Base-by-base conservation (phyloP, 1,140 invertebrate species). In the Neodiprion fabricii region DNA sequence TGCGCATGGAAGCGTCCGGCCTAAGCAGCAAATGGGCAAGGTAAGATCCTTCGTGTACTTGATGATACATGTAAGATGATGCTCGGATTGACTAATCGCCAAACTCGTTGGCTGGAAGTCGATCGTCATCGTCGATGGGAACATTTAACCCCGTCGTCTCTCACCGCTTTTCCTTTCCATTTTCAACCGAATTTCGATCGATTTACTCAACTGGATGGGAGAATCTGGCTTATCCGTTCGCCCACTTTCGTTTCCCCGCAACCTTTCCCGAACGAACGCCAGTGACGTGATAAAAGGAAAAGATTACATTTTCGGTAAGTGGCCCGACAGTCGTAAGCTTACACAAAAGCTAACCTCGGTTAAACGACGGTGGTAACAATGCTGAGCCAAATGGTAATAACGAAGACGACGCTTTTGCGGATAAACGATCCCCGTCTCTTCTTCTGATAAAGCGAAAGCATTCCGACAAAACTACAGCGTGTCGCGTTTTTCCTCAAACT, bases 241-340 rank as follows among this genome's bases (percentile, higher is more conserved):
- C 53, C 53, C 4, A 12, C 53, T 14, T 61, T 40, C 28, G 28
- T 40, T 5, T 40, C 28, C 28, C 53, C 53, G n/a, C 53, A 7
- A 61, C 53, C 11, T 61, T 17, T 61, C 53, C n/a, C n/a, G 53
- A 61, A 61, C 4, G 53, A 61, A 61, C 53, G 53, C 53, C 11
- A 1, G 53, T 61, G 53, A 61, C 53, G 53, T 61, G n/a, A 61
- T 61, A 61, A 61, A 61, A 61, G 53, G 53, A 17, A 61, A 17
- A 61, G 53, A 61, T 61, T 61, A 61, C 53, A 61, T 61, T 61
- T 61, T 61, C n/a, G 53, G 53, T 61, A 61, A 61, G 53, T 61
- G 53, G 11, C n/a, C n/a, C 53, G 53, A 61, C 53, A 61, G 53
- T 17, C 53, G 53, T 61, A 17, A 61, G 53, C 53, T 61, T 61